Percentiles rank a stretch among this genome's conserved stretches.
phyloP scores from a whole-genome alignment of 2,113 vertebrate genomes.

The Saimiri boliviensis region DNA sequence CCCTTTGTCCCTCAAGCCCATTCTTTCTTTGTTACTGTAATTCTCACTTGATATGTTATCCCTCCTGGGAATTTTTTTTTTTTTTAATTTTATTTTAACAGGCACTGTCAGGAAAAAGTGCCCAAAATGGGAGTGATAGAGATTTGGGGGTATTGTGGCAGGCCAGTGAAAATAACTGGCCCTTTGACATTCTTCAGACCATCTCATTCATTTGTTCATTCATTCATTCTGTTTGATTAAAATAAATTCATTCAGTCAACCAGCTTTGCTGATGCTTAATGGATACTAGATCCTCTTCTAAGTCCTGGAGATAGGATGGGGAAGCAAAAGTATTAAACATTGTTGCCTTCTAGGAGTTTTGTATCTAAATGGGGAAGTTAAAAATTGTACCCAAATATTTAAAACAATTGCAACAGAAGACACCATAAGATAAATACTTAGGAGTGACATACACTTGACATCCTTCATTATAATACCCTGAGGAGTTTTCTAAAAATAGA shows the following conservation, averaged over 20 bases:
- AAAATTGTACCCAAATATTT: conserved; percentile 17
- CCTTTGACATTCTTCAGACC: neutral
- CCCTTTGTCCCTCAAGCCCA: neutral
- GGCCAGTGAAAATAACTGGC: neutral
- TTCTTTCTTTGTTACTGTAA: neutral
- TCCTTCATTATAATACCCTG: neutral
- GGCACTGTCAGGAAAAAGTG: neutral
- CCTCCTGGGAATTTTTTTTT: neutral
- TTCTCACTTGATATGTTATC: neutral
- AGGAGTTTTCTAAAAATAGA: conserved; percentile 15
- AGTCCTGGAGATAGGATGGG: neutral
- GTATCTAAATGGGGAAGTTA: conserved; percentile 2
- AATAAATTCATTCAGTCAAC: neutral
- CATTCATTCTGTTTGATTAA: neutral
- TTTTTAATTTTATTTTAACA: neutral
- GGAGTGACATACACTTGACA: neutral
- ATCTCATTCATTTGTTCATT: neutral
- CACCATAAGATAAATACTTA: neutral
- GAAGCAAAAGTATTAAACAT: neutral
- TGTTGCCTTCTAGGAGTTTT: conserved; percentile 40
- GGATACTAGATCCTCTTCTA: neutral
- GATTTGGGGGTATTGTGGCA: neutral
- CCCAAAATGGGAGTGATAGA: neutral
- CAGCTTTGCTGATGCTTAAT: neutral
- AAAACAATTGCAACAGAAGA: conserved; percentile 44